Conservation (phyloP, 2,797 vertebrate genomes). For the Spatula clypeata region DNA sequence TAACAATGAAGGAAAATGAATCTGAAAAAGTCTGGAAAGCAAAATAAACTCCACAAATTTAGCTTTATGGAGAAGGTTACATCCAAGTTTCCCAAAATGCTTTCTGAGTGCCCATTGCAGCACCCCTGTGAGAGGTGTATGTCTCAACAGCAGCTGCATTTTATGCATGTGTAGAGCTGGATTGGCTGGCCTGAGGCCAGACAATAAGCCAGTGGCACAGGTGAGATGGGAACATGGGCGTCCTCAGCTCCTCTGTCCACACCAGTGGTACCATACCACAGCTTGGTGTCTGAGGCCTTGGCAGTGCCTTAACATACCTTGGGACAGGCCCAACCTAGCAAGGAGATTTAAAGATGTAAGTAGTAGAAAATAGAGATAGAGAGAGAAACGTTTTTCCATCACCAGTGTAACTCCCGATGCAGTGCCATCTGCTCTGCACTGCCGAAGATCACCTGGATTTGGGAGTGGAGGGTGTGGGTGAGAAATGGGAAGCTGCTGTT, state of each 20-base stretch:
- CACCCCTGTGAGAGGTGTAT: background rate
- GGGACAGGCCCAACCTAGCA: fast-evolving
- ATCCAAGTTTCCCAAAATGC: background rate
- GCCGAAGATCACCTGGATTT: fast-evolving
- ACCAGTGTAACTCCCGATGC: fast-evolving
- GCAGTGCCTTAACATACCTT: background rate
- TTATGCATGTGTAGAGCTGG: background rate
- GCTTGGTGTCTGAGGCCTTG: background rate
- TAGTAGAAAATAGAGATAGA: background rate
- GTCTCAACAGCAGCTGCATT: background rate
- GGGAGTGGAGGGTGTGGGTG: too few relatives aligned
- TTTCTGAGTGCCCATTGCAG: background rate
- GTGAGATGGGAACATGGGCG: background rate
- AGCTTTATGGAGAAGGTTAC: background rate
- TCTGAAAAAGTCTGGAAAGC: background rate
- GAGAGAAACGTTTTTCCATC: background rate
- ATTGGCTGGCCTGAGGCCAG: background rate
- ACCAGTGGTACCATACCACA: background rate
- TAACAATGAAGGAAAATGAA: background rate
- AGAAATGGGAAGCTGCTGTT: background rate
- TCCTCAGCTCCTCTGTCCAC: background rate
- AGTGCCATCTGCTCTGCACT: fast-evolving
- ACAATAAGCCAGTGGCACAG: background rate
- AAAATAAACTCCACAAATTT: background rate
- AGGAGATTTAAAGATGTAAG: background rate